phyloP scores from a whole-genome alignment of 2,797 vertebrate genomes.

The Caiman crocodilus region DNA sequence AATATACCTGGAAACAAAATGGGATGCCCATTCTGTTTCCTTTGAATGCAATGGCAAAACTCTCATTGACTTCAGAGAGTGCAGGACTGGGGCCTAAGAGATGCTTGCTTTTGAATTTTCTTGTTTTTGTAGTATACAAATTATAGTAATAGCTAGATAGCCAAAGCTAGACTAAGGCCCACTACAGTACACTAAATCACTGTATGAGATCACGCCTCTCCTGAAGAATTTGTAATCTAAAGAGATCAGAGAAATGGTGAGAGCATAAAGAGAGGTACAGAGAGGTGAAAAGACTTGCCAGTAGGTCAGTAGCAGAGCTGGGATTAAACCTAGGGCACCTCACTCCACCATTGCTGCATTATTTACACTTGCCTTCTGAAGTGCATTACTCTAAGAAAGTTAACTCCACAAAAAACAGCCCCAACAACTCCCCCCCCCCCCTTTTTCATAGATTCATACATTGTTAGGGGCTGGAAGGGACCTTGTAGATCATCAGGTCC shows the following conservation, averaged over 20 bases:
- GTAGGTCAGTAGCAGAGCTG: background rate
- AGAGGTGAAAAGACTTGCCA: background rate
- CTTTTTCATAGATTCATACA: too few species aligned
- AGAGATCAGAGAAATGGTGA: slow-evolving; percentile 41
- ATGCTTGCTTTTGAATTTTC: background rate
- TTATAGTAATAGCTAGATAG: slow-evolving; percentile 7
- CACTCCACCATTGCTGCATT: background rate
- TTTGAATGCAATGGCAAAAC: slow-evolving; percentile 30
- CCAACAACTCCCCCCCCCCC: too few species aligned
- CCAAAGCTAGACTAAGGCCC: slow-evolving; percentile 15
- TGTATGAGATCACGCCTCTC: background rate
- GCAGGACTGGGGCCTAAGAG: accelerated
- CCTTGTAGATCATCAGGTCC: too few species aligned
- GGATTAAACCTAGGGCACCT: background rate
- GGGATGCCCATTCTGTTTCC: slow-evolving; percentile 15
- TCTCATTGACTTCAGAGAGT: background rate
- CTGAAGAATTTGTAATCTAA: slow-evolving; percentile 14
- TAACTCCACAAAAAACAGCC: background rate
- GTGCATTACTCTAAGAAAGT: slow-evolving; percentile 18
- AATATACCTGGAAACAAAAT: slow-evolving; percentile 68
- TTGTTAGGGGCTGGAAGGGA: too few species aligned
- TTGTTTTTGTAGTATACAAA: slow-evolving; percentile 1
- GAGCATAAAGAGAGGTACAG: slow-evolving; percentile 31
- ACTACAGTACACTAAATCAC: background rate
- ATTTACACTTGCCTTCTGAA: background rate